A percentile compares a stretch with the other conserved stretches of the same genome.
These are phyloP conservation scores for Dinoponera quadriceps DNA, from an alignment of 1,140 invertebrate genomes.

Conservation along the genomic window DNA sequence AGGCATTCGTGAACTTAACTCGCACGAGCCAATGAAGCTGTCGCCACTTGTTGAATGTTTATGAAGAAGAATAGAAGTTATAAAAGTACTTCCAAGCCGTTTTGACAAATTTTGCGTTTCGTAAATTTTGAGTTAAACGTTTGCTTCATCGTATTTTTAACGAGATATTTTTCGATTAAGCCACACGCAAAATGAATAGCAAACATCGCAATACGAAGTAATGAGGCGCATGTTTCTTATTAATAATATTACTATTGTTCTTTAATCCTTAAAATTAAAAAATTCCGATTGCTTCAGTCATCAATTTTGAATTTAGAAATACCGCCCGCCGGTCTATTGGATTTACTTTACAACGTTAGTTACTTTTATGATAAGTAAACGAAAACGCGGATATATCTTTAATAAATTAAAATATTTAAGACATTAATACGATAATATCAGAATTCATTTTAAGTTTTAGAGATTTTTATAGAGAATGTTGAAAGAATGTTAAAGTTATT, in stretches of 20 bases:
- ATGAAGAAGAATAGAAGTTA: constrained; percentile 66
- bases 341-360: too few relatives aligned
- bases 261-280: background rate
- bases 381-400: background rate
- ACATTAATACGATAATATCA: background rate
- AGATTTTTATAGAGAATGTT: background rate
- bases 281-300: background rate
- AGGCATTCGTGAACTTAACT: constrained; percentile 64
- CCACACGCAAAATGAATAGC: background rate
- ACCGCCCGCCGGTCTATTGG: too few relatives aligned
- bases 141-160: background rate
- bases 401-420: background rate
- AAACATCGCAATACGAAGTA: background rate
- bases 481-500: background rate
- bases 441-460: too few relatives aligned
- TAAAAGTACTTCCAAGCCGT: constrained; percentile 13
- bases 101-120: constrained; percentile 37
- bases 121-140: constrained; percentile 46
- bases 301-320: background rate
- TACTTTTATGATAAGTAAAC: too few relatives aligned
- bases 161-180: constrained; percentile 1
- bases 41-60: constrained; percentile 74
- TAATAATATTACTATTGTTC: background rate
- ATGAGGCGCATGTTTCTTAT: background rate
- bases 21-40: constrained; percentile 61